Conservation (phyloP, 2,888 invertebrate genomes). For the Ectemnius continuus region DNA sequence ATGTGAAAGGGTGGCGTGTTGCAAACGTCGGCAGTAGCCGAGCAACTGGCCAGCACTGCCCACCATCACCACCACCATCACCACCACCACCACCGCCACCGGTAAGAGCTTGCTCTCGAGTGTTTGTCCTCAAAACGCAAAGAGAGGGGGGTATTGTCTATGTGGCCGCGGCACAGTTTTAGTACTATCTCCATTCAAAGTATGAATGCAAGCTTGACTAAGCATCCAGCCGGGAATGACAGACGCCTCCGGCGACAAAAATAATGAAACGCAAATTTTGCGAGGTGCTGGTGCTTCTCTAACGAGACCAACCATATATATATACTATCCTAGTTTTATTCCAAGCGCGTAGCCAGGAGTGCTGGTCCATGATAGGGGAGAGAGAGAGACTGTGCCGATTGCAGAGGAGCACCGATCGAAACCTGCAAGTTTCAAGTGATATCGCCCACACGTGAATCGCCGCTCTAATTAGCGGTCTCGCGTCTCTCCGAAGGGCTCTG, state of each 20-base stretch:
- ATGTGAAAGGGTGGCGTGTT: conserved; percentile 42
- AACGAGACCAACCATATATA: conserved; percentile 3
- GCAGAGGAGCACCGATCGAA: too few species aligned
- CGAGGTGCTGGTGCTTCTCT: not conserved
- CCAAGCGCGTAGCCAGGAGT: too few species aligned
- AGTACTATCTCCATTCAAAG: conserved; percentile 3
- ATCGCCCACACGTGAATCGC: too few species aligned
- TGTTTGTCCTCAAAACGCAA: conserved; percentile 41
- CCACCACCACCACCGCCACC: not conserved
- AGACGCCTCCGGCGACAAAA: conserved; percentile 3
- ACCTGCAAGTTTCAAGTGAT: too few species aligned
- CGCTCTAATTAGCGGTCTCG: too few species aligned
- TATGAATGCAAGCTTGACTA: not conserved
- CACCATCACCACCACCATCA: not conserved
- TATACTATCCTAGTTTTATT: too few species aligned
- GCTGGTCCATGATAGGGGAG: too few species aligned
- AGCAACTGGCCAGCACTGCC: conserved; percentile 20
- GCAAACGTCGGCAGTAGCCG: not conserved
- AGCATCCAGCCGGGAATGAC: not conserved
- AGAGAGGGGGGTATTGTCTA: not conserved
- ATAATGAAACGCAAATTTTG: conserved; percentile 2
- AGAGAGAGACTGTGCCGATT: too few species aligned
- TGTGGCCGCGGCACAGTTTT: conserved; percentile 3
- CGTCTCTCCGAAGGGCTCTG: too few species aligned
- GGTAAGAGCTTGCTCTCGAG: conserved; percentile 16